Conservation (phyloP, 2,113 vertebrate genomes). For the Mormyrus lacerda region DNA sequence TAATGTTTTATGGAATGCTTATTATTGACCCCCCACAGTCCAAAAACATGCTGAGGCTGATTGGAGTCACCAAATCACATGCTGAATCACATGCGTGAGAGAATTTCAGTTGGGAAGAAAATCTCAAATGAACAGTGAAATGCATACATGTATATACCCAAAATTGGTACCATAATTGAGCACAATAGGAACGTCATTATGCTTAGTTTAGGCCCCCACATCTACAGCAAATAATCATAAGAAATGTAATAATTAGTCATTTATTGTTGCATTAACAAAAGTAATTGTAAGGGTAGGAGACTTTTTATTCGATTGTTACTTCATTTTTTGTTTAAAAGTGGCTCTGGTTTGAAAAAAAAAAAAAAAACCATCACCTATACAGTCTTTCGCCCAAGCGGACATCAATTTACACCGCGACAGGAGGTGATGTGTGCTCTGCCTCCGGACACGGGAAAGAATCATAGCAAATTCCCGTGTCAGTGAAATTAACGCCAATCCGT, state of each 20-base stretch:
- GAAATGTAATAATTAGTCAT: background rate
- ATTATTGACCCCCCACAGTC: background rate
- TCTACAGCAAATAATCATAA: background rate
- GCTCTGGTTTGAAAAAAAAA: background rate
- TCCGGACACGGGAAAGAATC: background rate
- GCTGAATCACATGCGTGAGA: background rate
- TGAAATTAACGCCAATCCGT: background rate
- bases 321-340: background rate
- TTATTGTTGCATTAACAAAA: background rate
- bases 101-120: background rate
- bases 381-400: background rate
- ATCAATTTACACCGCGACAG: background rate
- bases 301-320: background rate
- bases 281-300: background rate
- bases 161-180: background rate
- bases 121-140: background rate
- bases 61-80: too few species aligned
- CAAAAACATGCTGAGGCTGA: too few species aligned
- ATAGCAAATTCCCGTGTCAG: background rate
- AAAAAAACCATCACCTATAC: background rate
- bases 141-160: background rate
- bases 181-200: background rate
- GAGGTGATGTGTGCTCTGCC: background rate
- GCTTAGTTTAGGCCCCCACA: background rate
- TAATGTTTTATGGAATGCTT: background rate